A percentile compares a stretch with the other conserved stretches of the same genome.
Conservation (phyloP, 2,888 invertebrate species). For the Drosophila fungiperda region DNA sequence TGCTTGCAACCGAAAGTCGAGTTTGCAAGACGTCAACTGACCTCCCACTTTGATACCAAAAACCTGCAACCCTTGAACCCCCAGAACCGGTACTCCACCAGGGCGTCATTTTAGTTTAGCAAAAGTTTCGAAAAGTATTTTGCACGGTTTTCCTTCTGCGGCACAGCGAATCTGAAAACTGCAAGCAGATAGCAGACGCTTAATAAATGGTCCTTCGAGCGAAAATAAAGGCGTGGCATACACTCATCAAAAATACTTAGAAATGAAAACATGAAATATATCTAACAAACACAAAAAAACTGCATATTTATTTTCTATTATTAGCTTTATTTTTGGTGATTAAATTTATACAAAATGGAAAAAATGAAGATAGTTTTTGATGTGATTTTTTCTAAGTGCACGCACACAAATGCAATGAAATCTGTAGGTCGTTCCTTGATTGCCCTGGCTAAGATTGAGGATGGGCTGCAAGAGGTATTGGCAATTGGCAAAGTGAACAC, state of each 20-base stretch:
- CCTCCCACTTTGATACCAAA: constrained; percentile 58
- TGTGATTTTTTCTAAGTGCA: background rate
- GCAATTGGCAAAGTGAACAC: constrained; percentile 27
- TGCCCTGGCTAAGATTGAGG: constrained; percentile 29
- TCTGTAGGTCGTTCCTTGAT: constrained; percentile 51
- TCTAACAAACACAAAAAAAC: background rate
- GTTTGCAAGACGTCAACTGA: constrained; percentile 74
- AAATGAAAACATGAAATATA: background rate
- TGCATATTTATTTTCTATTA: background rate
- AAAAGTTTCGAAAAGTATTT: constrained; percentile 76
- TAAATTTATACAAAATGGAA: too few relatives aligned
- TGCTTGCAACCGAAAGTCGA: constrained; percentile 80
- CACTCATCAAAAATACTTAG: background rate
- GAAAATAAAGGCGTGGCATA: constrained; percentile 3
- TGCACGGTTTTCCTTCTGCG: constrained; percentile 44
- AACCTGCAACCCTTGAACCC: constrained; percentile 27
- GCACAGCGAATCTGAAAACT: constrained; percentile 9
- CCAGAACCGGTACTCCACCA: background rate
- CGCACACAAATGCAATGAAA: constrained; percentile 60
- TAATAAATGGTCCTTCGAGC: constrained; percentile 64
- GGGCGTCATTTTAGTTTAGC: constrained; percentile 57
- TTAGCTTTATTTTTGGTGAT: background rate
- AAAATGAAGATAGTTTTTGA: background rate
- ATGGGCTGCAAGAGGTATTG: background rate
- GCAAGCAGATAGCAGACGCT: constrained; percentile 72